These are phyloP conservation scores for Malurus elegans DNA, from an alignment of 2,113 vertebrate species.

Conservation along the genomic window DNA sequence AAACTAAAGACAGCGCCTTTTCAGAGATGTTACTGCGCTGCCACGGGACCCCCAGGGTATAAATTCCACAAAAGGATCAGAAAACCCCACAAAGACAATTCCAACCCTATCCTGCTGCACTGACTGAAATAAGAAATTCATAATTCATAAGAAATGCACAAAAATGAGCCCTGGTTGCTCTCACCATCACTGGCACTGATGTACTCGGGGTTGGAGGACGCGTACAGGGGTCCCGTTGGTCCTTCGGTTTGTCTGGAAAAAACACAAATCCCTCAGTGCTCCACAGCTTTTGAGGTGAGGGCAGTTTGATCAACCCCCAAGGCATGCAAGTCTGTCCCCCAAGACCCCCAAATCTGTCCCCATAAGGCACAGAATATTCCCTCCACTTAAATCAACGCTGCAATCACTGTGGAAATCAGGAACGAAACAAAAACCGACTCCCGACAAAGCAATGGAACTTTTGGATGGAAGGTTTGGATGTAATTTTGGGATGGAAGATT, in stretches of 20 bases:
- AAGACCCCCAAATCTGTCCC: neutral
- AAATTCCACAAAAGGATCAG: too few relatives aligned
- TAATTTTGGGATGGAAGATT: neutral
- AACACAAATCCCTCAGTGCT: neutral
- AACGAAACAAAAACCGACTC: neutral
- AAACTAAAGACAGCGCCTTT: too few relatives aligned
- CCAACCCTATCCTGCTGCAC: neutral
- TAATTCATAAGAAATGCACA: too few relatives aligned
- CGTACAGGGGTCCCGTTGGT: conserved; percentile 89
- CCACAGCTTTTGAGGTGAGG: neutral
- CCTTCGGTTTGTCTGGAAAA: conserved; percentile 87
- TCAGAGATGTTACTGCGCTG: neutral
- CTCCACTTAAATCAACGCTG: neutral
- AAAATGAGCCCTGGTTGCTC: neutral
- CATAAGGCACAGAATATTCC: neutral
- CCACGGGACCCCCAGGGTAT: rapidly evolving
- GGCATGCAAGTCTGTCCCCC: neutral
- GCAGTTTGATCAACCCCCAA: neutral
- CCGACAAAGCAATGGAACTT: neutral
- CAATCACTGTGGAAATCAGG: neutral
- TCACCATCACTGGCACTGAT: conserved; percentile 94
- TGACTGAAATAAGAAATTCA: neutral
- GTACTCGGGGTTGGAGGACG: conserved; percentile 96
- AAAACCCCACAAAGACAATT: neutral
- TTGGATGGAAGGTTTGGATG: neutral